Evolutionary conservation across 1,140 invertebrate genomes (phyloP).

Genomic region (Ceratina calcarata): DNA sequence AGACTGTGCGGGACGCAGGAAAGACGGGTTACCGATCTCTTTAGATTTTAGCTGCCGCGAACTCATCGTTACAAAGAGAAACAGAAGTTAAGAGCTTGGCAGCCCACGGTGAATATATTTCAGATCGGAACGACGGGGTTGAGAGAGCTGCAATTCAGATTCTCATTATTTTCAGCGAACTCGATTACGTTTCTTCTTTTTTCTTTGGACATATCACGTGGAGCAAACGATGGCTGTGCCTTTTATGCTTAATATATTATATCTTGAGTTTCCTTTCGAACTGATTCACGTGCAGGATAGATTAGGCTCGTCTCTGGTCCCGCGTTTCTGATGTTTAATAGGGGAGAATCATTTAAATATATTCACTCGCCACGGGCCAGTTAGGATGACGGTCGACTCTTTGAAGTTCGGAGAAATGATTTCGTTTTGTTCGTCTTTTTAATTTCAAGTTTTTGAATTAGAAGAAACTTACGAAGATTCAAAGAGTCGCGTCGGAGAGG

Average conservation of each 20-base stretch:
- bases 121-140: neutral
- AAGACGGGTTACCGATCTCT: conserved; percentile 15
- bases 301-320: conserved; percentile 35
- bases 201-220: conserved; percentile 27
- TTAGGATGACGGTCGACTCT: conserved; percentile 13
- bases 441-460: neutral
- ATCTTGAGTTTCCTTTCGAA: conserved; percentile 28
- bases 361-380: conserved; percentile 40
- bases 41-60: conserved; percentile 27
- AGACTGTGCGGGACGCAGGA: conserved; percentile 39
- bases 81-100: neutral
- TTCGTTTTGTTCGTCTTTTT: neutral
- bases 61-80: conserved; percentile 7
- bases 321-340: neutral
- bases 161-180: conserved; percentile 1
- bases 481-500: conserved; percentile 25
- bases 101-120: conserved; percentile 42
- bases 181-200: conserved; percentile 25
- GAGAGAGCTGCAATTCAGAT: neutral
- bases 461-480: neutral
- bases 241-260: conserved; percentile 45
- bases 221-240: conserved; percentile 57
- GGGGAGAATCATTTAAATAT: conserved; percentile 26
- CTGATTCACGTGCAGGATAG: conserved; percentile 2
- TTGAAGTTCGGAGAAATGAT: conserved; percentile 8